Base-by-base conservation (phyloP, 64 coral and sea anemone genomes). In the Stichodactyla helianthus region DNA sequence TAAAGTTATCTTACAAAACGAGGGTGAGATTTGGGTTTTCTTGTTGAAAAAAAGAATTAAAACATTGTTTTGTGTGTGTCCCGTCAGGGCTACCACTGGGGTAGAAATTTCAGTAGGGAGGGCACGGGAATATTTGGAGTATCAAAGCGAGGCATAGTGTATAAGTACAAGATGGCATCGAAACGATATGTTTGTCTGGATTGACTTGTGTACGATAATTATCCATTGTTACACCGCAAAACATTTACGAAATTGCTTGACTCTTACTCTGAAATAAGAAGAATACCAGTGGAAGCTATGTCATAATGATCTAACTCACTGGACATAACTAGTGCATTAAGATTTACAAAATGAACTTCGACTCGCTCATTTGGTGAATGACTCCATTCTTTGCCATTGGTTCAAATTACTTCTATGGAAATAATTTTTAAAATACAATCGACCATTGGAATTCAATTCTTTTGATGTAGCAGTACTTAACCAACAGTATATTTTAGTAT, bases 351-450 rank as follows among this genome's bases (percentile, higher is more conserved):
- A 74, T 74, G 68, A 28, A 74, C 22, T 28, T 74, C 20, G 68
- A 74, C 25, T 74, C 68, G 68, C 68, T 27, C 68, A 74, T 74
- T 74, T 74, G 68, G 68, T 74, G 68, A 74, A 74, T 74, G 68
- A 74, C 68, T 31, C 25, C 68, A 74, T 27, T 74, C 23, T 74
- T 9, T 74, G 4, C 2, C 12, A 35, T 71, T 28, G 7, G 8
- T 74, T 31, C 25, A 26, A 74, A 35, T 35, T 74, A 74, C 68
- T 26, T 27, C 22, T 0, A 27, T 74, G 68, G 8, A 28, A 31
- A 74, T 27, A 13, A 14, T 6, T 9, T 27, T 74, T 31, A 12
- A 58, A 58, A 58, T 15, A 58, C 55, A 9, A 15, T 11, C 68
- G 27, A 11, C 25, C 4, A 31, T 31, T 68, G 19, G 63, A 22